A percentile compares a stretch with the other conserved stretches of the same genome.
These are phyloP conservation scores for Mythimna vitellina DNA, from an alignment of 2,888 invertebrate genomes.

Conservation along the genomic window DNA sequence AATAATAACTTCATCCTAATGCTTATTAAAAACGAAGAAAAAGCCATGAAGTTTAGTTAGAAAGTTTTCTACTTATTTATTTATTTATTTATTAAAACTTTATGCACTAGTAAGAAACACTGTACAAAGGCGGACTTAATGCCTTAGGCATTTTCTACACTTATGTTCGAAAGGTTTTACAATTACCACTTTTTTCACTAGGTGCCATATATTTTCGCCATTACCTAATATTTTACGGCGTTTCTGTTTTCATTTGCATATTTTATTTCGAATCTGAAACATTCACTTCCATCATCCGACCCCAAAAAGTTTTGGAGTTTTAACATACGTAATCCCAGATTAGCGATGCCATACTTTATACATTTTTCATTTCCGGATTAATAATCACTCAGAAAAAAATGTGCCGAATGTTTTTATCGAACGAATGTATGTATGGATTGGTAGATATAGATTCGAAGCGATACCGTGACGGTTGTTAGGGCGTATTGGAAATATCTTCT, in stretches of 20 bases:
- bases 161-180: background rate
- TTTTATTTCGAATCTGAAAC: conserved; percentile 42
- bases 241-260: conserved; percentile 21
- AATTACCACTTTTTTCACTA: background rate
- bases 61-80: background rate
- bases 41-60: too few relatives aligned
- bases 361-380: conserved; percentile 42
- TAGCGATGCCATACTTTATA: conserved; percentile 47
- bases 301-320: conserved; percentile 42
- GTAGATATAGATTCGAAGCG: background rate
- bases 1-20: too few relatives aligned
- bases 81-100: too few relatives aligned
- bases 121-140: too few relatives aligned
- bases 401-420: conserved; percentile 6
- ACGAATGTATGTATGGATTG: background rate
- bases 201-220: background rate
- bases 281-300: conserved; percentile 45
- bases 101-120: too few relatives aligned
- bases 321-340: conserved; percentile 51
- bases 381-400: conserved; percentile 24
- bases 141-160: too few relatives aligned
- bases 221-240: conserved; percentile 1
- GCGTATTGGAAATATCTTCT: background rate
- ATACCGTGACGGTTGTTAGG: background rate
- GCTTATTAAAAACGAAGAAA: too few relatives aligned